Evolutionary conservation across 37 sponge, comb jelly and placozoan genomes (phyloP).

Genomic region (Haliclona indistincta): DNA sequence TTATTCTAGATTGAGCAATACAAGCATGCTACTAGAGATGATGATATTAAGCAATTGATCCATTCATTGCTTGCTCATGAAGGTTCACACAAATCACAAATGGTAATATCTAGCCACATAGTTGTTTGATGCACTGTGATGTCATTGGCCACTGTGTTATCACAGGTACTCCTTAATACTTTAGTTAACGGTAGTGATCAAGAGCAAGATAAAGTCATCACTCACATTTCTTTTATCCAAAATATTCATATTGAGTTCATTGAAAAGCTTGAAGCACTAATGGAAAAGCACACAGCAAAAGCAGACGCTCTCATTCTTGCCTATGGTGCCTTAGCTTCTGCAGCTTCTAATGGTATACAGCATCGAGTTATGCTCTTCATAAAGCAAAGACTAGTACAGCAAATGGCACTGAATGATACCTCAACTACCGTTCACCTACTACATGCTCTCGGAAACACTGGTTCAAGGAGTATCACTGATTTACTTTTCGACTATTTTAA

Average conservation of each 20-base stretch:
- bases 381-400: neutral
- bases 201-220: conserved; percentile 15
- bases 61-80: conserved; percentile 45
- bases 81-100: conserved; percentile 25
- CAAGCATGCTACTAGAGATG: too few relatives aligned
- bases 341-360: neutral
- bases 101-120: conserved; percentile 26
- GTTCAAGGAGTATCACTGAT: neutral
- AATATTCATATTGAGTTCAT: conserved; percentile 13
- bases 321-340: conserved; percentile 33
- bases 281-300: neutral
- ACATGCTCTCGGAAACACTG: conserved; percentile 18
- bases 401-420: neutral
- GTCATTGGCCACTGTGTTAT: neutral
- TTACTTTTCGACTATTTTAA: neutral
- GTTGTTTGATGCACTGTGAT: neutral
- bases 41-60: conserved; percentile 36
- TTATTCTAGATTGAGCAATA: too few relatives aligned
- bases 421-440: conserved; percentile 7
- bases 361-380: neutral
- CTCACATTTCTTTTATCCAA: conserved; percentile 5
- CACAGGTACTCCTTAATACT: conserved; percentile 15
- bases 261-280: conserved; percentile 15
- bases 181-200: conserved; percentile 1
- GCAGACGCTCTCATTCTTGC: conserved; percentile 29